Evolutionary conservation across 2,888 invertebrate genomes (phyloP).

Genomic region (Actias luna): DNA sequence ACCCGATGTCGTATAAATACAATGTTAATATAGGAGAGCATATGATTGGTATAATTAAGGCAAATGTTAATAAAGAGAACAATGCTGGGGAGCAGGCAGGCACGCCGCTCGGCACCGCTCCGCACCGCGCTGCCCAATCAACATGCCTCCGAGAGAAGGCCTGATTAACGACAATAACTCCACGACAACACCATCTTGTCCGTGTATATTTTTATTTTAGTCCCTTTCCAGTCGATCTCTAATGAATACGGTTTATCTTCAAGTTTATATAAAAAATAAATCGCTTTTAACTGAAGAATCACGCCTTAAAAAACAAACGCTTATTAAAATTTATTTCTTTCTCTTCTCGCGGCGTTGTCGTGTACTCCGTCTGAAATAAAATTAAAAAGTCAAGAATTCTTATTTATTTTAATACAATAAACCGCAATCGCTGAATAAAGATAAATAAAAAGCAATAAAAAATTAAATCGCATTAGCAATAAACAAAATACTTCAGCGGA

Average conservation of each 20-base stretch:
- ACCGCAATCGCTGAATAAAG: conserved; percentile 82
- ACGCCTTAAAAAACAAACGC: conserved; percentile 82
- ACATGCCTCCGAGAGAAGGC: conserved; percentile 61
- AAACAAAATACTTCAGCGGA: conserved; percentile 82
- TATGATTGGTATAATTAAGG: conserved; percentile 58
- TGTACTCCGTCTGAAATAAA: conserved; percentile 79
- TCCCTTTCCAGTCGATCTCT: conserved; percentile 80
- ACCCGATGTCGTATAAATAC: conserved; percentile 4
- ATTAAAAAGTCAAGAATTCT: conserved; percentile 82
- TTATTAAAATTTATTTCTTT: conserved; percentile 82
- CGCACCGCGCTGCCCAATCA: conserved; percentile 58
- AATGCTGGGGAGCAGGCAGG: conserved; percentile 44
- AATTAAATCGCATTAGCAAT: conserved; percentile 82
- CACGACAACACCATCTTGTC: conserved; percentile 72
- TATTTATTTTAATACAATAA: conserved; percentile 83
- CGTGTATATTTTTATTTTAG: conserved; percentile 77
- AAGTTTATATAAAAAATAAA: conserved; percentile 81
- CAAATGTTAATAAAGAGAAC: conserved; percentile 64
- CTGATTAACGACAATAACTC: conserved; percentile 80
- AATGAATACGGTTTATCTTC: conserved; percentile 81
- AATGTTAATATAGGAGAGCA: conserved; percentile 28
- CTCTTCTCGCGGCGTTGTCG: conserved; percentile 77
- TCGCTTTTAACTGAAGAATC: conserved; percentile 82
- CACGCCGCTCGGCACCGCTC: conserved; percentile 30
- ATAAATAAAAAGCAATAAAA: conserved; percentile 82